Evolutionary conservation across 1,140 invertebrate species (phyloP), one percentile per base, ranked within the genome.

Genomic region (Ruditapes philippinarum): DNA sequence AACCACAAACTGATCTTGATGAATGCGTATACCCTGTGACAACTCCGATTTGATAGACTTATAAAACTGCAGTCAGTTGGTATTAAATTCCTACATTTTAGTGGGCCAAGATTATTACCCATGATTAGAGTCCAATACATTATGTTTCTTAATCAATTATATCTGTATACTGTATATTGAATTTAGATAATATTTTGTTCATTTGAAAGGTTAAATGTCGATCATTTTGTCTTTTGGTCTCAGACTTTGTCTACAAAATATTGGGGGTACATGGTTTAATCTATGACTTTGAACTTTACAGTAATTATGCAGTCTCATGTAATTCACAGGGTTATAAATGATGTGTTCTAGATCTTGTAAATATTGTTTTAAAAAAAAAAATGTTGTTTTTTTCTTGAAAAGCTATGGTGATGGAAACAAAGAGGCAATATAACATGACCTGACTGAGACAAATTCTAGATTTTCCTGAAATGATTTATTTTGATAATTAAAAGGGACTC

Each of bases 161-260:
- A 65, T 65, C 60, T 65, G 12, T 33, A 60, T n/a, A 14, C 22
- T 65, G 60, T 65, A n/a, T 65, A 65, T 65, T 65, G 60, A 36
- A 36, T 65, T 33, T 65, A 9, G 60, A 65, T 65, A 65, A 12
- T 33, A 36, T 9, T 65, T 65, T 33, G 31, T 65, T 65, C 60
- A 65, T 65, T 28, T 65, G n/a, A n/a, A 65, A 65, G 60, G 28
- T 65, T 31, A 54, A 54, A 4, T 54, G 51, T 9, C 22, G 3
- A n/a, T 22, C 3, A 54, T 54, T 54, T 54, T 54, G 51, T 54
- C 51, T 14, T 14, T n/a, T 3, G 12, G 12, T 54, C 4, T 54
- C 19, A 54, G 51, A 54, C 22, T 54, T 14, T 14, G 12, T 54
- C 51, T 22, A 19, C 51, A 54, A 14, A 45, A 11, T 49, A 49